Conservation (phyloP, 1,140 invertebrate genomes). For the Lordiphosa clarofinis region DNA sequence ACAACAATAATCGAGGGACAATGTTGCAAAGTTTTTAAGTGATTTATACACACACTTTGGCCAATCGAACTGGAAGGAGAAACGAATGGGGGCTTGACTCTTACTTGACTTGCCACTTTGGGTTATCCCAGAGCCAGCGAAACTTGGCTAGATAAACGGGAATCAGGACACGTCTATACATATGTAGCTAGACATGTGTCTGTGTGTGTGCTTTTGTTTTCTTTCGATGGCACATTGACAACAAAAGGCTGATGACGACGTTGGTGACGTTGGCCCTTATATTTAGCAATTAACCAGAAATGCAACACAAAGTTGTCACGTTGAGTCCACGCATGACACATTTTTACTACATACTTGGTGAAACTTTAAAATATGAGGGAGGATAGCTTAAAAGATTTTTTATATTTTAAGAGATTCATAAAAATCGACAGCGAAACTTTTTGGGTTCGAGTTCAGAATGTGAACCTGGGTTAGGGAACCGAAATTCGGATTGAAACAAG, state of each 20-base stretch:
- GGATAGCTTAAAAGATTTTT: no score
- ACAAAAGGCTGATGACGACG: slow-evolving; percentile 32
- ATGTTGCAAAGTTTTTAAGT: slow-evolving; percentile 66
- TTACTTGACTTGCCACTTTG: slow-evolving; percentile 41
- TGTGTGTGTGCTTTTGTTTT: slow-evolving; percentile 24
- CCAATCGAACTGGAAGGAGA: slow-evolving; percentile 27
- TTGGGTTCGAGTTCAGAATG: no score
- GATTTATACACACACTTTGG: slow-evolving; percentile 65
- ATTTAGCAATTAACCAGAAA: slow-evolving; percentile 47
- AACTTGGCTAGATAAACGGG: slow-evolving; percentile 8
- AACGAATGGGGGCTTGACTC: slow-evolving; percentile 30
- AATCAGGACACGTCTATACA: slow-evolving; percentile 8
- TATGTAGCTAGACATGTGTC: slow-evolving; percentile 1
- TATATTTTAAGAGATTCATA: no score
- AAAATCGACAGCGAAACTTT: no score
- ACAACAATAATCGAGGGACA: slow-evolving; percentile 41
- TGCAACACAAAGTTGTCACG: slow-evolving; percentile 6
- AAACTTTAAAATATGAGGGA: no score
- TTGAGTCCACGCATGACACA: neutral
- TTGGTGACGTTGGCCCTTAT: slow-evolving; percentile 11
- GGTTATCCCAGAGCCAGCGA: neutral
- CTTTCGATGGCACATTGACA: slow-evolving; percentile 17
- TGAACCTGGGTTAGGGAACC: no score
- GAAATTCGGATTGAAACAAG: no score
- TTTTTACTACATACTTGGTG: no score